A percentile compares a stretch with the other conserved stretches of the same genome.
These are phyloP conservation scores for Athene cunicularia DNA, from an alignment of 2,113 vertebrate species.

Conservation along the genomic window DNA sequence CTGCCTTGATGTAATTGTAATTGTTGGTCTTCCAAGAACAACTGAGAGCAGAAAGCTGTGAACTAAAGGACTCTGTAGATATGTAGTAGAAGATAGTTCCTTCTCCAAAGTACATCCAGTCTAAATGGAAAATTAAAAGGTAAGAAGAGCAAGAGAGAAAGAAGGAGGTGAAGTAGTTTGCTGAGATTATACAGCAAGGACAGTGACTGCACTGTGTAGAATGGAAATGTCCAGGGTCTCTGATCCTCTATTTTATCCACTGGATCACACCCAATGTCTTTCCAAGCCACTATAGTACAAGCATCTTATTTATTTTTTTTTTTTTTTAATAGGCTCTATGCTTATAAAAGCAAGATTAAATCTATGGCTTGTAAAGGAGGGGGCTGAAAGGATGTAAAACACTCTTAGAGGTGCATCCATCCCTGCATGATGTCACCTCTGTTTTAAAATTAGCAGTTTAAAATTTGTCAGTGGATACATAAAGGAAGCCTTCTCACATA, in stretches of 20 bases:
- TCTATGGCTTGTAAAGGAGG: neutral
- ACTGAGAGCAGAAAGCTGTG: neutral
- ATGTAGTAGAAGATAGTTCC: neutral
- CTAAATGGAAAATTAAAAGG: neutral
- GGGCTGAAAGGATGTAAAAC: neutral
- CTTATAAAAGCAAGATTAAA: neutral
- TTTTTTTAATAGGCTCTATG: neutral
- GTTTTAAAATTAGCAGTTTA: neutral
- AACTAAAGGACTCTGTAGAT: neutral
- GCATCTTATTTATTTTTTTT: neutral
- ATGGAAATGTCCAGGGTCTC: neutral
- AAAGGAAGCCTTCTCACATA: neutral
- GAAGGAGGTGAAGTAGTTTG: neutral
- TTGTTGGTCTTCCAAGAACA: conserved; percentile 30
- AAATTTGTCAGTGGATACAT: neutral
- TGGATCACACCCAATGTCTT: neutral
- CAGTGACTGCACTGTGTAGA: neutral
- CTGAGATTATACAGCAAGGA: neutral
- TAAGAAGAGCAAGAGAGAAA: neutral
- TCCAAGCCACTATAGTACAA: neutral
- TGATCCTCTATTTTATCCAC: neutral
- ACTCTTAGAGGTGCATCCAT: neutral
- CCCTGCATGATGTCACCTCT: neutral
- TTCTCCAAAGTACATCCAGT: neutral
- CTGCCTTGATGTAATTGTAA: conserved; percentile 41